phyloP scores from a whole-genome alignment of 2,113 vertebrate genomes.

The Gadus chalcogrammus region DNA sequence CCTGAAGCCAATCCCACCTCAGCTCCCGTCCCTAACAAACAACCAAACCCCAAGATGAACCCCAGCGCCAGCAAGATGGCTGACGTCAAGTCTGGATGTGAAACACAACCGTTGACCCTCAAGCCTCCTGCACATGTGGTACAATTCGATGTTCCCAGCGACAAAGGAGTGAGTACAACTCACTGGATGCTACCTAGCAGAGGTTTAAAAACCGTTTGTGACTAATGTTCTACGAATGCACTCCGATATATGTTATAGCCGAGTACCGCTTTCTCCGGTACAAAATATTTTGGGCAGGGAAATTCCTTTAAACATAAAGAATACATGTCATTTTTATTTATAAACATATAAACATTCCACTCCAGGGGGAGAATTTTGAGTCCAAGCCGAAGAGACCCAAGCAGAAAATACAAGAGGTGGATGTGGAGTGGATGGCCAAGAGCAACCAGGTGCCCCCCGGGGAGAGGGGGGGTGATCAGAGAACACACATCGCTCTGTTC shows the following conservation, averaged over 20 bases:
- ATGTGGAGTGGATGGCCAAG: slow-evolving; percentile 57
- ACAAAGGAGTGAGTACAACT: too few relatives aligned
- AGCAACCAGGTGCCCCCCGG: slow-evolving; percentile 66
- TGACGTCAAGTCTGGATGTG: fast-evolving
- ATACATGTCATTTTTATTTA: too few relatives aligned
- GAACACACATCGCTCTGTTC: background rate
- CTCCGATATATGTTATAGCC: too few relatives aligned
- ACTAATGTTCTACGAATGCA: too few relatives aligned
- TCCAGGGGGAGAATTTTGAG: slow-evolving; percentile 62
- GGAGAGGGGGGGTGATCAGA: background rate
- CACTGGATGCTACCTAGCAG: too few relatives aligned
- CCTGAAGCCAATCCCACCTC: slow-evolving; percentile 9
- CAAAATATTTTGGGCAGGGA: too few relatives aligned
- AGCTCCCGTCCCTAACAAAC: slow-evolving; percentile 14
- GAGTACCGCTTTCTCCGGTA: too few relatives aligned
- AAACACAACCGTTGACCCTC: background rate
- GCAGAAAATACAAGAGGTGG: slow-evolving; percentile 48
- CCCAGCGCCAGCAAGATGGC: background rate
- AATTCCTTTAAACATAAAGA: too few relatives aligned
- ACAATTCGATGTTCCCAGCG: too few relatives aligned
- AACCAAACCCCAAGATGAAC: background rate
- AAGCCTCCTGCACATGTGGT: too few relatives aligned
- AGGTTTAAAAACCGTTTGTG: too few relatives aligned
- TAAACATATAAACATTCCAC: too few relatives aligned
- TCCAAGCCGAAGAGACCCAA: slow-evolving; percentile 66